Evolutionary conservation across 2,113 vertebrate genomes (phyloP), one percentile per base, ranked within the genome.

Genomic region (Muntiacus muntjak): DNA sequence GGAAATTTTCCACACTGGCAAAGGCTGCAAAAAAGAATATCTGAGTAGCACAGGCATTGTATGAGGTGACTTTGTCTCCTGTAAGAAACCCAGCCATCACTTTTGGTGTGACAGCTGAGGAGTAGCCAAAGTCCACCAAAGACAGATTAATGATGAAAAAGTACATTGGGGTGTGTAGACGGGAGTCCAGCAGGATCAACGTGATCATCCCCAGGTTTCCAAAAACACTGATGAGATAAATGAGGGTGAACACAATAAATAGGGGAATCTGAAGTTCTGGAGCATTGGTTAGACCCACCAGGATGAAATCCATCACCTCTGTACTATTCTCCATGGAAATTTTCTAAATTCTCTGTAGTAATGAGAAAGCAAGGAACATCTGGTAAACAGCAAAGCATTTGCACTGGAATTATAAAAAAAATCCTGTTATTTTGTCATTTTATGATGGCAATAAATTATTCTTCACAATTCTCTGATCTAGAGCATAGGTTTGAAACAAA

Each of bases 131-230:
- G n/a, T 94, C 92, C 25, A 79, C 92, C 55, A 87, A 36, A 62
- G 92, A 94, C 15, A 94, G n/a, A 14, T 78, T 62, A 54, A 96
- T 98, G 81, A 98, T 76, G 78, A 98, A 98, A 58, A 98, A 83
- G 95, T 98, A 98, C 97, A 98, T 98, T 17, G 98, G 98, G 16
- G 98, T 89, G 23, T 99, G 98, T 11, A 98, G 97, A 10, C 7
- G 14, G 11, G 91, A 95, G 33, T 98, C 97, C 87, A 85, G 6
- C 1, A 96, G 52, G 3, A 98, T 92, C 13, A 98, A 92, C 2
- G 95, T 0, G 36, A 98, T 92, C 45, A 99, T 95, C 3, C 36
- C 98, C 88, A 98, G 23, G 94, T 98, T 99, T 7, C 98, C 94
- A 1, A 97, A 21, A 7, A 98, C 15, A 33, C 93, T 99, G 45